Evolutionary conservation across 23 tunicate genomes (phyloP).

Genomic region (Styela clava): DNA sequence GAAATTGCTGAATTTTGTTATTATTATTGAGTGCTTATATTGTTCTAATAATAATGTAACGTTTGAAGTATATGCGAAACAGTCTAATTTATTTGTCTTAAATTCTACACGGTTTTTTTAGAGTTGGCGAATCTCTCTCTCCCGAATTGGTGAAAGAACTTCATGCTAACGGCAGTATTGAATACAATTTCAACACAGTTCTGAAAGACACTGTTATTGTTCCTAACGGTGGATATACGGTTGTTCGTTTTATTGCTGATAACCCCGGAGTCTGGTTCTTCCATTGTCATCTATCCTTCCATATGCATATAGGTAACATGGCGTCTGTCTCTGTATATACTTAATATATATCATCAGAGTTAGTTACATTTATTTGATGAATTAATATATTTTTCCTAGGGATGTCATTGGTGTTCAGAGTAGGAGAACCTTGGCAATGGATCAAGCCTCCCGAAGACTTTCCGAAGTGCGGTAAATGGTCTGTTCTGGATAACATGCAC

Average conservation of each 20-base stretch:
- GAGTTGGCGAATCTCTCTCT: constrained; percentile 31
- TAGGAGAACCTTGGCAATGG: constrained; percentile 40
- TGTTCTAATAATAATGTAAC: too few species aligned
- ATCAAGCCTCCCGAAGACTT: constrained; percentile 40
- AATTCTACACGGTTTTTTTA: too few species aligned
- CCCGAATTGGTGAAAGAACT: constrained; percentile 36
- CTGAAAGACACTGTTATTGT: constrained; percentile 84
- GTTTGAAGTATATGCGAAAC: too few species aligned
- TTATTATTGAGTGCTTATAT: too few species aligned
- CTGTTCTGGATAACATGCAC: too few species aligned
- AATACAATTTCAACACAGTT: constrained; percentile 42
- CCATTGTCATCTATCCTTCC: constrained; percentile 90
- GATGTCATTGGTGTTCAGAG: constrained; percentile 61
- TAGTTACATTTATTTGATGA: too few species aligned
- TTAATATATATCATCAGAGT: too few species aligned
- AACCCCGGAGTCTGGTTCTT: constrained; percentile 96
- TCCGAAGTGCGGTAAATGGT: constrained; percentile 83
- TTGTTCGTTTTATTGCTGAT: constrained; percentile 61
- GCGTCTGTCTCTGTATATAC: too few species aligned
- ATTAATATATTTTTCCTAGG: constrained; percentile 43
- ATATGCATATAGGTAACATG: constrained; percentile 74
- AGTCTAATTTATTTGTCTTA: too few species aligned
- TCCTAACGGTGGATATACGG: constrained; percentile 88
- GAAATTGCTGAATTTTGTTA: too few species aligned
- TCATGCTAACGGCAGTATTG: constrained; percentile 43